These are phyloP conservation scores for Sus cebifrons DNA, from an alignment of 2,797 vertebrate genomes.

Conservation along the genomic window DNA sequence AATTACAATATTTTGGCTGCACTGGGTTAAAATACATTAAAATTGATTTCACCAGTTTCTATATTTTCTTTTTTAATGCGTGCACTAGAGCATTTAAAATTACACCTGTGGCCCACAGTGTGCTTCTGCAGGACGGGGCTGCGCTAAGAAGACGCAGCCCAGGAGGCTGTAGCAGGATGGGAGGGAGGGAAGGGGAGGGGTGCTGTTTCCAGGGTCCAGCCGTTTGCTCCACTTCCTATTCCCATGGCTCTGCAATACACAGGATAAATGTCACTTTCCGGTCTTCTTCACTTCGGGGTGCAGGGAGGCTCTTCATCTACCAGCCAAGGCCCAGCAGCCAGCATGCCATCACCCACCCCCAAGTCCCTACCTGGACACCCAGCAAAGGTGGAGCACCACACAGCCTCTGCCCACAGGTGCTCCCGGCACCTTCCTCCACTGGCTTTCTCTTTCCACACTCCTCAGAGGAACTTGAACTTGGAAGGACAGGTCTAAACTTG, in stretches of 20 bases:
- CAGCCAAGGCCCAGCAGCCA: not conserved
- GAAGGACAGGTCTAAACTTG: not conserved
- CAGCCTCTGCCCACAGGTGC: not conserved
- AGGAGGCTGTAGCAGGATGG: no score
- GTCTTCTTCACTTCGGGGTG: not conserved
- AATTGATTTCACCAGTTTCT: not conserved
- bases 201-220: no score
- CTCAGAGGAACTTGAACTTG: not conserved
- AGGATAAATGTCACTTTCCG: not conserved
- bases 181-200: not conserved
- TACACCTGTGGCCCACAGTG: not conserved
- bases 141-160: not conserved
- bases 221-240: not conserved
- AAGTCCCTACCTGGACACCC: not conserved
- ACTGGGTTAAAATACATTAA: not conserved
- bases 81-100: not conserved
- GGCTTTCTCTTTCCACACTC: not conserved
- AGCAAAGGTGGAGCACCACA: rapidly evolving
- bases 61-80: not conserved
- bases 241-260: not conserved
- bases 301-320: rapidly evolving
- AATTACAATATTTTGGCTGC: not conserved
- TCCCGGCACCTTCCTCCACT: not conserved
- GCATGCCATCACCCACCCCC: not conserved
- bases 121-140: not conserved